Conservation (phyloP, 1,140 invertebrate species). For the Drosophila virilis region DNA sequence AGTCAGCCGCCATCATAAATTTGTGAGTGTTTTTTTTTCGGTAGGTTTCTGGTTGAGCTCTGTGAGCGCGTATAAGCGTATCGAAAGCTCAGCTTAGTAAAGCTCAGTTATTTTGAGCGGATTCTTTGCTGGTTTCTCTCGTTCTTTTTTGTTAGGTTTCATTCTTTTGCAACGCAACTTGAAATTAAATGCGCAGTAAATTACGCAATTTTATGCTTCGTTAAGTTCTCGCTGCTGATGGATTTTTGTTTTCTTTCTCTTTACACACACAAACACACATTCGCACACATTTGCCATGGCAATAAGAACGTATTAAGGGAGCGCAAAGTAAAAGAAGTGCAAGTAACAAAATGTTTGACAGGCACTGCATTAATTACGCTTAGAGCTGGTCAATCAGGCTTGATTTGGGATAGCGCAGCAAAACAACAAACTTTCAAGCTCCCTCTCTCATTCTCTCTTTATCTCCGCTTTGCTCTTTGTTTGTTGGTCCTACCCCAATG, state of each 20-base stretch:
- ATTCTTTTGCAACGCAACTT: constrained; percentile 71
- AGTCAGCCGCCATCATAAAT: constrained; percentile 50
- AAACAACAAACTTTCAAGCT: constrained; percentile 45
- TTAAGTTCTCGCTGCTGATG: constrained; percentile 50
- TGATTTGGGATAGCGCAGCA: constrained; percentile 9
- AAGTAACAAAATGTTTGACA: constrained; percentile 36
- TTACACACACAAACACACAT: neutral
- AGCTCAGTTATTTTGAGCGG: constrained; percentile 27
- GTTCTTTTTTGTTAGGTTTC: constrained; percentile 38
- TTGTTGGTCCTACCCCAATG: constrained; percentile 68
- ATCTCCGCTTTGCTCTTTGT: neutral
- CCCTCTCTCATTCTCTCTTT: neutral
- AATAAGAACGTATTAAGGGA: constrained; percentile 11
- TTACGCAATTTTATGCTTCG: constrained; percentile 81
- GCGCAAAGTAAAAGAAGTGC: constrained; percentile 13
- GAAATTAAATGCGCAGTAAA: constrained; percentile 81
- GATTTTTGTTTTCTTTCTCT: constrained; percentile 22
- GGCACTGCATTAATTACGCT: constrained; percentile 41
- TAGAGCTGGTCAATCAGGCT: constrained; percentile 45
- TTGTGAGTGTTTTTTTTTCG: constrained; percentile 17
- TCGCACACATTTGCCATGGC: constrained; percentile 22
- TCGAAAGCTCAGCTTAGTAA: constrained; percentile 60
- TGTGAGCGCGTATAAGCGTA: constrained; percentile 28
- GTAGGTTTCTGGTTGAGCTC: constrained; percentile 33
- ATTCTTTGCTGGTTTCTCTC: constrained; percentile 20